Evolutionary conservation across 2,113 vertebrate genomes (phyloP), one percentile per base, ranked within the genome.

Genomic region (Prochilodus magdalenae): DNA sequence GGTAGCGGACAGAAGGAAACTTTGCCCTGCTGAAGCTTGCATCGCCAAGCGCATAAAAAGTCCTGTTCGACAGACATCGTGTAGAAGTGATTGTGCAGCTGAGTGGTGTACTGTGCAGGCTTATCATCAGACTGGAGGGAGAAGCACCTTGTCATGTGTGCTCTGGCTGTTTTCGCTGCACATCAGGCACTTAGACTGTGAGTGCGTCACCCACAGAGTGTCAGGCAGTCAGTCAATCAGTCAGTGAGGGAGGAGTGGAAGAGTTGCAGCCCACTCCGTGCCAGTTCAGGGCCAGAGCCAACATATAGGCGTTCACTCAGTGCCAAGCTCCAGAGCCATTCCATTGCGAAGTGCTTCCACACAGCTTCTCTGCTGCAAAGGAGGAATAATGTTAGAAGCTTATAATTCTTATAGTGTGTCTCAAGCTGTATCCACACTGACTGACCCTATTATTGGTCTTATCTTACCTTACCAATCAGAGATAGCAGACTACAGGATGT

Each of bases 291-390:
- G 66, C 75, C 70, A 44, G 53, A n/a, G 57, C 33, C 30, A 73
- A 40, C 57, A 63, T 65, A 53, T 3, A 16, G 10, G 73, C 60
- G 24, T 49, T 66, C 47, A 27, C 65, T 59, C 62, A 73, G 67
- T 20, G 74, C 63, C 79, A 26, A 47, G 24, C 30, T 79, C 75
- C 76, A 77, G 49, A 75, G 60, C 47, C 40, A 33, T 30, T 49
- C 75, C 77, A 71, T 18, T 57, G 74, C 72, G 74, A 77, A 82
- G 79, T 14, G 81, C 85, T 78, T 86, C 73, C 49, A 85, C 82
- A 88, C 24, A 47, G 76, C 75, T 79, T 73, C 76, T 85, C 80
- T 30, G 73, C 89, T 88, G 87, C 86, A 88, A 88, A 71, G 85
- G 74, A 40, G 49, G 27, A 67, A 77, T 7, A 27, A 16, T 51